Evolutionary conservation across 1,140 invertebrate species (phyloP).

Genomic region (Copidosoma floridanum): DNA sequence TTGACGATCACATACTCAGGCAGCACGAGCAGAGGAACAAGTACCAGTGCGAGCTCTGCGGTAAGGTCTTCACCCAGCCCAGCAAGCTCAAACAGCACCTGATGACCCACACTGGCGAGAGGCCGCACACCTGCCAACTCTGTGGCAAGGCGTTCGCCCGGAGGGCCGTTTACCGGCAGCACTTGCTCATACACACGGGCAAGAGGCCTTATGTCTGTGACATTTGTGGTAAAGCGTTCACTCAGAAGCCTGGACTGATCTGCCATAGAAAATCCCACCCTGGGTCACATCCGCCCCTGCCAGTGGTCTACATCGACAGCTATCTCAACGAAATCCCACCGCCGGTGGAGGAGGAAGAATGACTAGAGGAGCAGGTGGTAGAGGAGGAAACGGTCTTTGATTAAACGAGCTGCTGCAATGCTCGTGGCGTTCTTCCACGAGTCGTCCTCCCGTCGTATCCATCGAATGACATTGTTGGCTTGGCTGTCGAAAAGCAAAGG

Average conservation of each 20-base stretch:
- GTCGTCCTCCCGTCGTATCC: too few relatives aligned
- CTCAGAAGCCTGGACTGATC: conserved; percentile 50
- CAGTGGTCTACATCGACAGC: conserved; percentile 43
- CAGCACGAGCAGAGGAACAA: conserved; percentile 46
- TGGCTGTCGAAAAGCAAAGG: too few relatives aligned
- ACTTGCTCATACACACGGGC: conserved; percentile 68
- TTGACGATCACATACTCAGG: conserved; percentile 42
- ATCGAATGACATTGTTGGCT: too few relatives aligned
- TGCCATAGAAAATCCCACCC: conserved; percentile 48
- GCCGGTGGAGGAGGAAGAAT: too few relatives aligned
- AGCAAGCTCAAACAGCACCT: conserved; percentile 59
- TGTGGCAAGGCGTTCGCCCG: conserved; percentile 74
- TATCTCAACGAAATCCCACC: conserved; percentile 46
- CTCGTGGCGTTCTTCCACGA: too few relatives aligned
- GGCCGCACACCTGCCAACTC: conserved; percentile 72
- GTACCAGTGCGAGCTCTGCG: conserved; percentile 69
- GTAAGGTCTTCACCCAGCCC: conserved; percentile 63
- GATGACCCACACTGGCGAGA: conserved; percentile 69
- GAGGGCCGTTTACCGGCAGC: conserved; percentile 58
- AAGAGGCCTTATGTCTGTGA: conserved; percentile 62
- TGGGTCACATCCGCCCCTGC: conserved; percentile 43
- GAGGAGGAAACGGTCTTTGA: too few relatives aligned
- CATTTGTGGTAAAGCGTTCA: conserved; percentile 53
- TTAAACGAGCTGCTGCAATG: too few relatives aligned
- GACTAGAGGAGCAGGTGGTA: too few relatives aligned